Percentiles rank a stretch among this genome's conserved stretches.
Evolutionary conservation across 64 coral and sea anemone genomes (phyloP).

Genomic region (Montipora cactus): DNA sequence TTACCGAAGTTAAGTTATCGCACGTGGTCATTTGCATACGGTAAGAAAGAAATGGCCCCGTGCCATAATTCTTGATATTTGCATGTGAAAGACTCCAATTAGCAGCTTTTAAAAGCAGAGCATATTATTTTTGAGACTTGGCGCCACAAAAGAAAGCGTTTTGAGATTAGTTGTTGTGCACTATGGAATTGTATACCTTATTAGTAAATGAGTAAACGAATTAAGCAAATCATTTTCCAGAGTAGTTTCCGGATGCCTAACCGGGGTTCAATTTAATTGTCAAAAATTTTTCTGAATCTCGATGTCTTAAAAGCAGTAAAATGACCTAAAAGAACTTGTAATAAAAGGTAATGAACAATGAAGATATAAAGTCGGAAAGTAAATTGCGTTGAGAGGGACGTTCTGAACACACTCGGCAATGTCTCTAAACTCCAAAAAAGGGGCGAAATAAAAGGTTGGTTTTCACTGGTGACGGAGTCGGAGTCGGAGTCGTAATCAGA

Average conservation of each 20-base stretch:
- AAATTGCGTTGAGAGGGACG: too few relatives aligned
- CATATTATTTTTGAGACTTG: not conserved
- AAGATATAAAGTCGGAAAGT: too few relatives aligned
- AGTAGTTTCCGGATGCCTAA: too few relatives aligned
- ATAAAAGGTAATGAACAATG: too few relatives aligned
- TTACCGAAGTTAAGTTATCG: slow-evolving; percentile 52
- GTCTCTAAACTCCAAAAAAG: too few relatives aligned
- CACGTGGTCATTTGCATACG: slow-evolving; percentile 82
- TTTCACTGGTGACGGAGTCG: too few relatives aligned
- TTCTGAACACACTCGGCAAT: too few relatives aligned
- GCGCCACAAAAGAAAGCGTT: not conserved
- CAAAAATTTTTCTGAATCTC: not conserved
- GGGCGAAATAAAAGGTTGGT: too few relatives aligned
- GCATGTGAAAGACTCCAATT: slow-evolving; percentile 38
- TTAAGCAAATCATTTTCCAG: not conserved
- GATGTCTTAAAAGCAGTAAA: not conserved
- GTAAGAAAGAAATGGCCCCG: slow-evolving; percentile 51
- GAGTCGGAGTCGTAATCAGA: too few relatives aligned
- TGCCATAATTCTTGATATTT: slow-evolving; percentile 40
- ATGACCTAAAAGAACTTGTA: too few relatives aligned
- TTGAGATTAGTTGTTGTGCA: not conserved
- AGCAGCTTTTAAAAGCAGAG: not conserved
- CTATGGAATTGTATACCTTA: too few relatives aligned
- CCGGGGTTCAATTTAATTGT: too few relatives aligned
- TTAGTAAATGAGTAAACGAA: not conserved